A percentile compares a stretch with the other conserved stretches of the same genome.
Evolutionary conservation across 2,113 vertebrate species (phyloP).

Genomic region (Zapus hudsonius): DNA sequence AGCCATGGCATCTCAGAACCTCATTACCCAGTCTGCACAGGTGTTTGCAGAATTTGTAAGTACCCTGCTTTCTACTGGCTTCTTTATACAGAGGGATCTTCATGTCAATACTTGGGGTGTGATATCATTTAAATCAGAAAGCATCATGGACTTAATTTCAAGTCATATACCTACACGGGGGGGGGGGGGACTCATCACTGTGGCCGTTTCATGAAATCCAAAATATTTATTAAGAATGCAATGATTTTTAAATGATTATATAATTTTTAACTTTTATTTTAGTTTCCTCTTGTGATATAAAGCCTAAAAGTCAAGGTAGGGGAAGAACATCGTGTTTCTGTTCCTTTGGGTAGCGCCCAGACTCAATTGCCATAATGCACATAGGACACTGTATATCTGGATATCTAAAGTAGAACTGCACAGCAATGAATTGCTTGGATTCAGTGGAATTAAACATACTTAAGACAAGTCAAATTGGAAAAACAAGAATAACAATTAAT

Average conservation of each 20-base stretch:
- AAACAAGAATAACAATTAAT: neutral
- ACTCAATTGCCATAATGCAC: neutral
- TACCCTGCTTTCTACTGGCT: conserved; percentile 15
- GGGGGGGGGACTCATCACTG: too few relatives aligned
- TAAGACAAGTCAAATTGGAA: neutral
- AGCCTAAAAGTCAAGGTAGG: neutral
- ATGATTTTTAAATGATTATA: too few relatives aligned
- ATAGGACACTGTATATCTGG: accelerated
- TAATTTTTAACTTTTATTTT: neutral
- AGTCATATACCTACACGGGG: neutral
- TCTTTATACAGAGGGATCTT: neutral
- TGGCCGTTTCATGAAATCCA: neutral
- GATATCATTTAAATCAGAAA: neutral
- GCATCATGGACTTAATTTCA: neutral
- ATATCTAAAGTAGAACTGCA: neutral
- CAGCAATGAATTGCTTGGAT: accelerated
- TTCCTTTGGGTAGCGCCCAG: neutral
- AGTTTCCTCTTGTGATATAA: neutral
- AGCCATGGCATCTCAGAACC: conserved; percentile 82
- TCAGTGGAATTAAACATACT: neutral
- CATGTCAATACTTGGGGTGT: neutral
- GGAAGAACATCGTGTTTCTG: neutral
- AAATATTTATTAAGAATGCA: neutral
- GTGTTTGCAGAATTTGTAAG: conserved; percentile 87
- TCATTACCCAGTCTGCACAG: conserved; percentile 82